Conservation (phyloP, 2,888 invertebrate genomes). For the Pseudococcus jackbeardsleyi region DNA sequence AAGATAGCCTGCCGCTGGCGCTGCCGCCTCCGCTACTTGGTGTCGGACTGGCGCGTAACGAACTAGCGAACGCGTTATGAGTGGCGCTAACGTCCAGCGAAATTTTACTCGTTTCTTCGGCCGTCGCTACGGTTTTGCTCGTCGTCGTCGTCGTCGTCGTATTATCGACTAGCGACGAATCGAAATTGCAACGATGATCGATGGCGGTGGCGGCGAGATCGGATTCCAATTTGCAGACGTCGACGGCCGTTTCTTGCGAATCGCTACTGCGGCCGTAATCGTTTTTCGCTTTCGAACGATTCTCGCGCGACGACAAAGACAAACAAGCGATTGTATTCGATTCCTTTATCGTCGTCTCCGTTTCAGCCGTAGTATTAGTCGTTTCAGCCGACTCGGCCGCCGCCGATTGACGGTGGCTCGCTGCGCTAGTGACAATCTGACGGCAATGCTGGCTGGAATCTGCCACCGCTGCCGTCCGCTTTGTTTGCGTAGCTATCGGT, state of each 20-base stretch:
- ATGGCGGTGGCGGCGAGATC: background rate
- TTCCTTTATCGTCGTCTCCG: background rate
- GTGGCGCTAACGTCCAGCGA: constrained; percentile 79
- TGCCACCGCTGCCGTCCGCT: background rate
- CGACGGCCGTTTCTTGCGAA: background rate
- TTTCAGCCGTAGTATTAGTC: too few relatives aligned
- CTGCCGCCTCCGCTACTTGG: constrained; percentile 66
- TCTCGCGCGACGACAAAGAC: background rate
- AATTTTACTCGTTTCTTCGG: constrained; percentile 72
- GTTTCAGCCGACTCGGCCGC: too few relatives aligned
- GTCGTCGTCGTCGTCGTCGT: background rate
- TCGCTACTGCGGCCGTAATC: background rate
- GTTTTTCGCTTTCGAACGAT: background rate
- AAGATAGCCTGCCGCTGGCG: constrained; percentile 51
- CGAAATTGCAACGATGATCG: background rate
- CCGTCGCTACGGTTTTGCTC: constrained; percentile 60
- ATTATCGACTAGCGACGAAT: too few relatives aligned
- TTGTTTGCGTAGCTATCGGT: background rate
- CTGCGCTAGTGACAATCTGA: background rate
- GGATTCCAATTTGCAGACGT: background rate
- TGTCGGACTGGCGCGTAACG: constrained; percentile 74
- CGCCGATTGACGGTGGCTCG: background rate
- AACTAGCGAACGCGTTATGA: constrained; percentile 83
- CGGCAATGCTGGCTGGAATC: constrained; percentile 56
- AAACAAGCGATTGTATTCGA: background rate